Base-by-base conservation (phyloP, 2,113 vertebrate genomes). In the Rhipidura dahli region DNA sequence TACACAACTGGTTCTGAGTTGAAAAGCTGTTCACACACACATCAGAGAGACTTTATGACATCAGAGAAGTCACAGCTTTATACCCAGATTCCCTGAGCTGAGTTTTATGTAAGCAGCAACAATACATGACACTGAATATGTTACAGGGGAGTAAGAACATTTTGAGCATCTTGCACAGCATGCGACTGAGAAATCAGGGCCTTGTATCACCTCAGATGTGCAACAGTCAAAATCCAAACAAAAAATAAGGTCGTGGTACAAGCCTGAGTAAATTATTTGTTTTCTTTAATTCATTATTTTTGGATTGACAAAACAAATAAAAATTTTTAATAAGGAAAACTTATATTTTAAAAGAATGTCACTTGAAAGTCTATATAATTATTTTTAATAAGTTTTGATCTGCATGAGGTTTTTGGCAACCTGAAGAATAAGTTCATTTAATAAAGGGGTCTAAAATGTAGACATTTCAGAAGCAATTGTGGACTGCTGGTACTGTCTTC, bases 61-160 rank as follows among this genome's bases (percentile, higher is more conserved):
- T 89, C 83, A 87, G 37, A 89, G 53, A 76, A 94, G 64, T 27
- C 77, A 87, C 72, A 33, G 59, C 28, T 89, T 93, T 79, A 84
- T 82, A 83, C 88, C 45, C 85, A 64, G 56, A 69, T 64, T 87
- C 64, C 39, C 42, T 57, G 15, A 86, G 30, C 42, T 66, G 73
- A 80, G 51, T 83, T 93, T 96, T 89, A 80, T 64, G 22, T 49
- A 93, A 94, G 81, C 49, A 68, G 40, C 51, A 93, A 71, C 73
- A 88, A 90, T 71, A 86, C 79, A 77, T 54, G 64, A 40, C 35
- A 59, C 56, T 83, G 66, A 57, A 71, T 83, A 77, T 57, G 27
- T 87, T 95, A 75, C 7, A 66, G 22, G 10, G 63, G 15, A 92
- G 26, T n/a, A 87, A 70, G 57, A 91, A 84, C 21, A 61, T 82